Base-by-base conservation (phyloP, 1,140 invertebrate genomes). In the Colletes latitarsis region DNA sequence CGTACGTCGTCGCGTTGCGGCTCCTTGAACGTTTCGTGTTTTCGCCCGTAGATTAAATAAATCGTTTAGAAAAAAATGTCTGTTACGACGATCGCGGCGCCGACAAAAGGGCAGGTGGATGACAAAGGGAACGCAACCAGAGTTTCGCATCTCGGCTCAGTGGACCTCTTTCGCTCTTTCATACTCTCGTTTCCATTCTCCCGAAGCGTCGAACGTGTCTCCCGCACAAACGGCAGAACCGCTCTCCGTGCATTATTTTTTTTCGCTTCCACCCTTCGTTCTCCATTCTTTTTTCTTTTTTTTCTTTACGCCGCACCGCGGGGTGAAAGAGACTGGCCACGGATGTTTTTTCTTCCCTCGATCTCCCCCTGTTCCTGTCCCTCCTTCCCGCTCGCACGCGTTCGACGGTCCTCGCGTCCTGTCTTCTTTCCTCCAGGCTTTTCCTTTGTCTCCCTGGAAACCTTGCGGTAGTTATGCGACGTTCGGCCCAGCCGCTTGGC, bases 401-500 rank as follows among this genome's bases (percentile, higher is more conserved):
- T 52, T 49, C 12, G 58, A 74, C 62, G 53, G 21, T 53, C 30
- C 46, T 69, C 72, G 41, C 52, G 9, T 68, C 19, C 80, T 57
- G 19, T 84, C 82, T 75, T 81, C 64, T 72, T 79, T 78, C 64
- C 64, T 81, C 70, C 62, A 70, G 49, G 72, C 78, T 75, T 85
- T 76, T 80, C 82, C 77, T 84, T 87, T 84, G 88, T 90, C 88
- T 90, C 88, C 85, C 80, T 89, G 85, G 88, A 89, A 89, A 89
- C 86, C 88, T 90, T 90, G 89, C 89, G 87, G 89, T 90, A 90
- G 89, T 90, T 90, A 90, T 89, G 88, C 88, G 89, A 89, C 88
- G 88, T 87, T 89, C 84, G 85, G 81, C 80, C 86, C 78, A 57
- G 74, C 57, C 77, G 76, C 81, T 74, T 74, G 57, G 57, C 66